Base-by-base conservation (phyloP, 2,797 vertebrate genomes). In the Mycteria americana region DNA sequence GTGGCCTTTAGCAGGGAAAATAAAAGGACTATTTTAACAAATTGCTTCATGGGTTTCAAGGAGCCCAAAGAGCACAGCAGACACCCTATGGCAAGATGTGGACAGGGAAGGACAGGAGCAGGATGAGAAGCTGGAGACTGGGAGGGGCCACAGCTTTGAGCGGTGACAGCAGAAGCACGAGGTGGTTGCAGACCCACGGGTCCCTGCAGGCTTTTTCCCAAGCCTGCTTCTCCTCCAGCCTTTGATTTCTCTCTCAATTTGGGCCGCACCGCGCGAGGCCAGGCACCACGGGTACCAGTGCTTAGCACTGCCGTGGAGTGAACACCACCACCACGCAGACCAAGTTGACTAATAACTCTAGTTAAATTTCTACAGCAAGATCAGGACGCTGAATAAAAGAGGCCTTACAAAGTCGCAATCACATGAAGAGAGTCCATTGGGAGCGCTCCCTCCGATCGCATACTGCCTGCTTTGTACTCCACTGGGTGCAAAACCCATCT, bases 1-100 rank as follows among this genome's bases (percentile, higher is more conserved):
- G 28, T 2, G 24, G 10, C n/a, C n/a, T 2, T 12, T 5, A 41
- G 16, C 51, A 57, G 3, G 4, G 43, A 51, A 76, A 91, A 67
- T 3, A 35, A 75, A 82, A 51, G 22, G 27, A 41, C 3, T 28
- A 3, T 6, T n/a, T 82, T 25, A 56, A 67, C 45, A 54, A 56
- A 43, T 1, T 35, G 7, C 30, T 63, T 68, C 46, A 7, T 12
- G 51, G 62, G 12, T 53, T 57, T 75, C 30, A 54, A 43, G 35
- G 27, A 85, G 37, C 57, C 19, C 45, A 27, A 28, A 67, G 30
- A 39, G 22, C 4, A 3, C 53, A 65, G 70, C 64, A n/a, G n/a
- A 59, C 7, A 13, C 11, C 30, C 0, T 0, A 12, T 1, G 0
- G 35, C 0, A 0, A 53, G 62, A 33, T 28, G 24, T 1, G 9